Conservation (phyloP, 2,113 vertebrate species). For the Aythya baeri region DNA sequence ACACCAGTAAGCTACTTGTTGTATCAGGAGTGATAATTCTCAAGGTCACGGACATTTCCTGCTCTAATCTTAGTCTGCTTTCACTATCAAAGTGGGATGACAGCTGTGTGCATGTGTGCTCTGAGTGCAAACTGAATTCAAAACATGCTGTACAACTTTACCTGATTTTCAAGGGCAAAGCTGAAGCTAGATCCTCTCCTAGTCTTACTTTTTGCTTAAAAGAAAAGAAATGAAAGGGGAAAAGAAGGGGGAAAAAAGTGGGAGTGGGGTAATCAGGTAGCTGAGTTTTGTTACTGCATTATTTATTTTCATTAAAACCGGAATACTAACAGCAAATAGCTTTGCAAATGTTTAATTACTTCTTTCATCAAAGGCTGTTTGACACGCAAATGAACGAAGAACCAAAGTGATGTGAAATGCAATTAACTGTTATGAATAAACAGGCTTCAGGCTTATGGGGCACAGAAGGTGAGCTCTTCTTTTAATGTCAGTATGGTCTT, state of each 20-base stretch:
- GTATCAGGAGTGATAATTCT: conserved; percentile 26
- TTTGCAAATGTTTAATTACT: conserved; percentile 13
- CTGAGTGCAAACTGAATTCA: conserved; percentile 9
- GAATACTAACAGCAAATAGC: neutral
- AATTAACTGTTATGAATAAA: neutral
- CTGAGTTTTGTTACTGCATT: neutral
- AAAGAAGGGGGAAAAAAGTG: neutral
- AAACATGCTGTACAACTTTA: neutral
- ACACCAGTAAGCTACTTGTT: neutral
- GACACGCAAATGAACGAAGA: neutral
- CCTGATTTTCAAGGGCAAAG: conserved; percentile 52
- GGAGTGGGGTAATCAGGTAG: fast-evolving
- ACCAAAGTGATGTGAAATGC: neutral
- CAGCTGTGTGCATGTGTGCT: conserved; percentile 11
- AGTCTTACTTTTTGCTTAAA: neutral
- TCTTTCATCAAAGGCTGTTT: neutral
- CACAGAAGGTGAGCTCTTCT: neutral
- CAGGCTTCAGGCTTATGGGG: neutral
- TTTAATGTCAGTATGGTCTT: neutral
- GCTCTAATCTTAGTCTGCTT: conserved; percentile 41
- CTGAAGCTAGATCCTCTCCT: neutral
- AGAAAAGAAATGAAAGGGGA: neutral
- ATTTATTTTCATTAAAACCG: neutral
- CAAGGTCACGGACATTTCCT: conserved; percentile 30
- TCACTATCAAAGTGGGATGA: neutral